Conservation (phyloP, 2,888 invertebrate genomes). For the Melinaea marsaeus region DNA sequence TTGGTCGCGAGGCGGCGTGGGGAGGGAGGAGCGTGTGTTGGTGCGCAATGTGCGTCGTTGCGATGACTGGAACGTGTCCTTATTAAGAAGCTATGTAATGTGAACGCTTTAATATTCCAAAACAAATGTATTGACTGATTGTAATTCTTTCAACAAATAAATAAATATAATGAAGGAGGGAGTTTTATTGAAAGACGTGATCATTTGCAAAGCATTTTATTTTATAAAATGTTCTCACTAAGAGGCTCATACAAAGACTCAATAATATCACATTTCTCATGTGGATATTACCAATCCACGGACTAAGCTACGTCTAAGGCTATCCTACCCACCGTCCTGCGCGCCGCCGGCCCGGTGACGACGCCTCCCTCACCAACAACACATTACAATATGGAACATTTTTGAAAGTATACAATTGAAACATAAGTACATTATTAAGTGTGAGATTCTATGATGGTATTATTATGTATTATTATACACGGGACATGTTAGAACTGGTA, state of each 20-base stretch:
- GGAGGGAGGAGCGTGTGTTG: not conserved
- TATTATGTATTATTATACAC: not conserved
- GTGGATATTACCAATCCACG: constrained; percentile 81
- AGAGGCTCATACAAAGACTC: constrained; percentile 76
- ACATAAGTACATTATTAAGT: constrained; percentile 7
- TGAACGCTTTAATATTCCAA: not conserved
- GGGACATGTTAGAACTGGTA: not conserved
- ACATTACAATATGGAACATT: constrained; percentile 25
- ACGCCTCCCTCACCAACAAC: constrained; percentile 22
- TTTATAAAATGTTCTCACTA: constrained; percentile 49
- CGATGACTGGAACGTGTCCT: too few relatives aligned
- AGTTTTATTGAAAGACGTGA: constrained; percentile 24
- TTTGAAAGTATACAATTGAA: constrained; percentile 23
- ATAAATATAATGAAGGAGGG: constrained; percentile 14
- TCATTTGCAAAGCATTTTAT: constrained; percentile 38
- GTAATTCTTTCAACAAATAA: constrained; percentile 24
- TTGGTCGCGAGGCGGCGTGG: not conserved
- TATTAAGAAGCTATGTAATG: too few relatives aligned
- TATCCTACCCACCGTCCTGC: constrained; percentile 43
- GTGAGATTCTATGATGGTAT: constrained; percentile 32
- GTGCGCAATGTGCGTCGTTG: not conserved
- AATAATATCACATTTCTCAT: constrained; percentile 85
- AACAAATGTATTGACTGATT: constrained; percentile 17
- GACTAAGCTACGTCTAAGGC: constrained; percentile 44
- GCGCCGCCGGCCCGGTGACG: constrained; percentile 48